Percentiles rank a stretch among this genome's conserved stretches.
Evolutionary conservation across 2,888 invertebrate species (phyloP).

Genomic region (Melanchra persicariae): DNA sequence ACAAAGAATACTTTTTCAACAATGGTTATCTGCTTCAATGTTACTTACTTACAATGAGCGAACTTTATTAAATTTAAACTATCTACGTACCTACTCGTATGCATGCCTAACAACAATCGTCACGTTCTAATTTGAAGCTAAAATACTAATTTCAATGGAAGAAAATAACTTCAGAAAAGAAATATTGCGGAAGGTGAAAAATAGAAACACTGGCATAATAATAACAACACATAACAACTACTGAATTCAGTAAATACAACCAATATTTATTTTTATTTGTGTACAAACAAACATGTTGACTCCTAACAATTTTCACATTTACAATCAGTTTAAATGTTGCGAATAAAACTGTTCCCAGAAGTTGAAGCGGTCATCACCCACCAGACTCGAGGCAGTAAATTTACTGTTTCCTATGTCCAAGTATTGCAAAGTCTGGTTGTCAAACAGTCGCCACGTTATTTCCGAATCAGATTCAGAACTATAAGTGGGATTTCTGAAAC

Average conservation of each 20-base stretch:
- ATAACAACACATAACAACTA: too few relatives aligned
- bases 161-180: too few relatives aligned
- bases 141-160: too few relatives aligned
- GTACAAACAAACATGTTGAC: background rate
- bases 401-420: conserved; percentile 7
- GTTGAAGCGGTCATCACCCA: background rate
- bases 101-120: too few relatives aligned
- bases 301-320: too few relatives aligned
- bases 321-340: background rate
- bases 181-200: too few relatives aligned
- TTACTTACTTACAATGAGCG: too few relatives aligned
- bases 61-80: too few relatives aligned
- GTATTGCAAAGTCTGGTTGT: conserved; percentile 16
- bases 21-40: too few relatives aligned
- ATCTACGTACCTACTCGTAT: too few relatives aligned
- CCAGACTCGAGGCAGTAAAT: background rate
- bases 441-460: conserved; percentile 5
- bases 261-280: background rate
- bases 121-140: too few relatives aligned
- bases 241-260: background rate
- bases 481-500: conserved; percentile 11
- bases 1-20: too few relatives aligned
- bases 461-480: background rate
- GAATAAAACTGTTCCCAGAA: conserved; percentile 15
- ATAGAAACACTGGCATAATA: background rate